Base-by-base conservation (phyloP, 2,113 vertebrate genomes). In the Pyxicephalus adspersus region DNA sequence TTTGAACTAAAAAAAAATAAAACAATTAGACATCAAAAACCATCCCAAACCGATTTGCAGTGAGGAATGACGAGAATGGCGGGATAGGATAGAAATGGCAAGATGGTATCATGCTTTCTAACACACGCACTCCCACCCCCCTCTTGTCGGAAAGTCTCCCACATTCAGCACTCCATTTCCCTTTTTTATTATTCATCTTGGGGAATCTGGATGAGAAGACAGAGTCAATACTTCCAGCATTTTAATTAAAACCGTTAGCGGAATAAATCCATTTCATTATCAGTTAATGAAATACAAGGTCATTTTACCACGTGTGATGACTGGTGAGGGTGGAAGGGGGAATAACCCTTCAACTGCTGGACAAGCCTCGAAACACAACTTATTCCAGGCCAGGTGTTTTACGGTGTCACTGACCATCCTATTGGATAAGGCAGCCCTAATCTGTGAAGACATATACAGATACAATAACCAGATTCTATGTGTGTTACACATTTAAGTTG, bases 231-330 rank as follows among this genome's bases (percentile, higher is more conserved):
- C 96, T 97, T 97, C 94, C 94, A 96, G 95, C 95, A 96, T 98
- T 98, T 96, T 98, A 98, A 98, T 98, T 98, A 98, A 98, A 97
- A 95, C 94, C 94, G 95, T 96, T 95, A 91, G 95, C 95, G 95
- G 96, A 97, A 98, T 98, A 98, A 98, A 98, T 98, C 96, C 95
- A 98, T 98, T 96, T 98, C 97, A 98, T 98, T 98, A 98, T 97
- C 96, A 95, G 95, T 97, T 96, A 98, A 98, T 98, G 94, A 96
- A 98, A 97, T 95, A 98, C 96, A 98, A 98, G 97, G 96, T 98
- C 95, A 98, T 95, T 97, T 95, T 75, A 82, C 80, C 79, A 81
- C 79, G 79, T 81, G 79, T 74, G 60, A 72, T 73, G 60, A 55
- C 61, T 63, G 60, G 79, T 54, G 52, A 64, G 60, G 75, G 61